These are phyloP conservation scores for Hipparchia semele DNA, from an alignment of 2,888 invertebrate species.

Conservation along the genomic window DNA sequence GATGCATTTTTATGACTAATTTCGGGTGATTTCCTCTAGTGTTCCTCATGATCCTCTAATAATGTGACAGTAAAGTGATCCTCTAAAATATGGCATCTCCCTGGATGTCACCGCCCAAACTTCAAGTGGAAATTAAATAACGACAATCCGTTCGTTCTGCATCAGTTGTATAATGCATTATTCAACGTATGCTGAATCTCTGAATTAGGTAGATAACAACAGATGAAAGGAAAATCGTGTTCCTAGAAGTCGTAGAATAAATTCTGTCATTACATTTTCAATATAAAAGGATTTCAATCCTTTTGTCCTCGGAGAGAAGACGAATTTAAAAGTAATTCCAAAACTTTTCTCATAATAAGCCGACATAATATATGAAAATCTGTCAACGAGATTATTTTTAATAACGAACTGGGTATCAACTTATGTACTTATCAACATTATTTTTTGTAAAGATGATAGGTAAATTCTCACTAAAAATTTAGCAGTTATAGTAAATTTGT, in stretches of 20 bases:
- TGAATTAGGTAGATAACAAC: neutral
- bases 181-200: slow-evolving; percentile 6
- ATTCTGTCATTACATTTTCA: neutral
- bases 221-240: slow-evolving; percentile 2
- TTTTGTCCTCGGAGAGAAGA: neutral
- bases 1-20: no score
- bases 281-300: neutral
- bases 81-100: neutral
- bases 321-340: neutral
- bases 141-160: slow-evolving; percentile 54
- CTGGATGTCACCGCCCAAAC: neutral
- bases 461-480: no score
- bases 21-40: no score
- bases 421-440: no score
- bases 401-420: no score
- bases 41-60: no score
- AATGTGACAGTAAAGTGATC: no score
- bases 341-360: no score
- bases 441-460: no score
- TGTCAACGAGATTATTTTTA: slow-evolving; percentile 41
- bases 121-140: slow-evolving; percentile 64
- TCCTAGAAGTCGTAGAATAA: slow-evolving; percentile 7
- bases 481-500: no score
- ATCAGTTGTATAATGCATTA: slow-evolving; percentile 12
- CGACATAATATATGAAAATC: neutral